Percentiles rank a stretch among this genome's conserved stretches.
phyloP scores from a whole-genome alignment of 2,797 vertebrate genomes.

The Rhynchotus rufescens region DNA sequence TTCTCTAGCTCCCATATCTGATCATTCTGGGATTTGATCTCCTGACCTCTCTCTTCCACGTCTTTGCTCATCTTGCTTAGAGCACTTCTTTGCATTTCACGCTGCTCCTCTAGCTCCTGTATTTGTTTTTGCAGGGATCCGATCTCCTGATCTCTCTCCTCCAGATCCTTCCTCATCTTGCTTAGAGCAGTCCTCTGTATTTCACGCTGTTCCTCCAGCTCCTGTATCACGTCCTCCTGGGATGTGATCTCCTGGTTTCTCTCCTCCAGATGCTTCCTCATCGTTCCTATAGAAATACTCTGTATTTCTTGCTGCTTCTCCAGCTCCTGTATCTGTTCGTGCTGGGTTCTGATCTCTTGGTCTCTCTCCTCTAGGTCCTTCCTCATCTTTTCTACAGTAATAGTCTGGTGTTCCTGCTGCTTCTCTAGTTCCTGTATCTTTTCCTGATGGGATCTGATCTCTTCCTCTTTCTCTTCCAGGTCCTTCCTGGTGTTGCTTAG shows the following conservation, averaged over 20 bases:
- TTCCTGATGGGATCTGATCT: slow-evolving; percentile 59
- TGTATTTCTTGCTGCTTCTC: slow-evolving; percentile 50
- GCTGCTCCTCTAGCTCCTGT: slow-evolving; percentile 54
- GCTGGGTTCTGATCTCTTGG: slow-evolving; percentile 23
- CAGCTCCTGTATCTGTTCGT: slow-evolving; percentile 45
- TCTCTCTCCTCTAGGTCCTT: not conserved
- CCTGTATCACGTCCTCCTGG: slow-evolving; percentile 24
- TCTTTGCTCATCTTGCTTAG: slow-evolving; percentile 32
- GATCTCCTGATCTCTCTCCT: slow-evolving; percentile 47
- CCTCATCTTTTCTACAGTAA: not conserved
- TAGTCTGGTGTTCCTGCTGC: not conserved
- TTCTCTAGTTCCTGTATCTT: slow-evolving; percentile 45
- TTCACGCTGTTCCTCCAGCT: slow-evolving; percentile 55
- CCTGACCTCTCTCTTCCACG: slow-evolving; percentile 31
- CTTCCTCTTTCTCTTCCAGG: slow-evolving; percentile 56
- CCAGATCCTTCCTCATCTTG: slow-evolving; percentile 48
- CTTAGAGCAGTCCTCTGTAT: slow-evolving; percentile 48
- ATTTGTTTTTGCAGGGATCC: slow-evolving; percentile 42
- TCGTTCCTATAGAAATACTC: not conserved
- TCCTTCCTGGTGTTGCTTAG: not conserved
- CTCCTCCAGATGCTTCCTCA: slow-evolving; percentile 56
- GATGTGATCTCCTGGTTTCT: slow-evolving; percentile 31
- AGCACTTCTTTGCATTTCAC: not conserved
- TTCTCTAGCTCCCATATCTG: slow-evolving; percentile 49
- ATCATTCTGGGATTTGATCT: not conserved